phyloP scores from a whole-genome alignment of 2,113 vertebrate species.

The Mormoops blainvillei region DNA sequence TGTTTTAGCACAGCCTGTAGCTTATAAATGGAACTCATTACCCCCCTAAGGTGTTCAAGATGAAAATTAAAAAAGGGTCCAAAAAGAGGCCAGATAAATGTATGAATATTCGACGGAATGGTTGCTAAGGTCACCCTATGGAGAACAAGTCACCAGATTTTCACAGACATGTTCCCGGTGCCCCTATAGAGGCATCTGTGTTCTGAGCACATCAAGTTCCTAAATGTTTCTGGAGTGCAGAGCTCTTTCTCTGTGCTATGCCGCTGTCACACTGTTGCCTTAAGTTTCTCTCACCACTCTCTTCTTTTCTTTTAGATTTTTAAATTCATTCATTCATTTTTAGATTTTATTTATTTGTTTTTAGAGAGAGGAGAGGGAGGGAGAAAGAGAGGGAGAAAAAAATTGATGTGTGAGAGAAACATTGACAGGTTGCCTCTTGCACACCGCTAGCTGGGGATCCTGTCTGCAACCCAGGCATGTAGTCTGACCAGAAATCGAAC shows the following conservation, averaged over 20 bases:
- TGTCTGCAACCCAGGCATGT: no score
- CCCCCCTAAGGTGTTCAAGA: background rate
- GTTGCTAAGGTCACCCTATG: background rate
- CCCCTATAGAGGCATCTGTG: background rate
- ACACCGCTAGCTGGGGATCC: no score
- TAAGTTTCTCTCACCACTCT: background rate
- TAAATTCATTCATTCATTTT: no score
- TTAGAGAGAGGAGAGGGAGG: no score
- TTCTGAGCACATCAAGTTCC: background rate
- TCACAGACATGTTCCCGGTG: background rate
- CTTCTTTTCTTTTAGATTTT: no score
- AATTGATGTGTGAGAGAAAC: no score
- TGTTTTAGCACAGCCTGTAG: background rate
- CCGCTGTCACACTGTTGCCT: background rate
- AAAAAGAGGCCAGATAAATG: background rate
- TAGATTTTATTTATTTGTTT: no score
- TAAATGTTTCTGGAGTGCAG: background rate
- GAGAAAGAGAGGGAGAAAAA: no score
- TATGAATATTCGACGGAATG: background rate
- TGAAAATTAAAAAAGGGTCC: background rate
- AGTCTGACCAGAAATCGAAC: no score
- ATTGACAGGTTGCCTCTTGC: no score
- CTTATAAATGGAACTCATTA: background rate
- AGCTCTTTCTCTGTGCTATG: background rate
- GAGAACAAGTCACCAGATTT: background rate